Evolutionary conservation across 2,888 invertebrate genomes (phyloP), one percentile per base, ranked within the genome.

Genomic region (Brenthis daphne): DNA sequence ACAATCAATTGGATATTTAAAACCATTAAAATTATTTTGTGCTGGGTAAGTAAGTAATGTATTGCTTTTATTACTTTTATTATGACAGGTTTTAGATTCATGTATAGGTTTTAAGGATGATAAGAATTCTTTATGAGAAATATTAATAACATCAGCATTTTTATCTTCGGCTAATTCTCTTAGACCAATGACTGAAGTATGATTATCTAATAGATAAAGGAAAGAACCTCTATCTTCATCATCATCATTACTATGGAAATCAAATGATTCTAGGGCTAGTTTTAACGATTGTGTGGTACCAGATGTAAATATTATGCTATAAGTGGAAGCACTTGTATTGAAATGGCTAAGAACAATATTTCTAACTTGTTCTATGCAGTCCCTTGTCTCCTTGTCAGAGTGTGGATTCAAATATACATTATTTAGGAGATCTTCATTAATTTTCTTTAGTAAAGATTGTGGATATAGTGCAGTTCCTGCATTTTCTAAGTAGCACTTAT

Each of bases 171-270:
- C 96, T 65, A 96, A 82, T 85, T 96, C 97, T 82, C 99, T 93
- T 94, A 99, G 96, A 13, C 99, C 99, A 70, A 99, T 92, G 0
- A 98, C 98, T 1, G 99, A 99, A 0, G 99, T 99, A 84, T 99
- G 99, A 83, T 97, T 99, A 85, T 99, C 98, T 82, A 96, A 94
- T 65, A 97, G 92, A 84, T 98, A 98, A 11, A 95, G 94, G 82
- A 98, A 97, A 64, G 94, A 90, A 2, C 97, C 97, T 69, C 84
- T 79, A 61, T 73, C 68, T 5, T 74, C 75, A 70, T 84, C 78
- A 67, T 76, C 74, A 63, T 82, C 81, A 57, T 85, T 79, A 50
- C 67, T 73, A 56, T 83, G 75, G 83, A 96, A 97, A 72, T 94
- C 82, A 83, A 99, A 99, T 67, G 94, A 93, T 85, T 99, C 98